Conservation (phyloP, 1,140 invertebrate genomes). For the Caenorhabditis remanei region DNA sequence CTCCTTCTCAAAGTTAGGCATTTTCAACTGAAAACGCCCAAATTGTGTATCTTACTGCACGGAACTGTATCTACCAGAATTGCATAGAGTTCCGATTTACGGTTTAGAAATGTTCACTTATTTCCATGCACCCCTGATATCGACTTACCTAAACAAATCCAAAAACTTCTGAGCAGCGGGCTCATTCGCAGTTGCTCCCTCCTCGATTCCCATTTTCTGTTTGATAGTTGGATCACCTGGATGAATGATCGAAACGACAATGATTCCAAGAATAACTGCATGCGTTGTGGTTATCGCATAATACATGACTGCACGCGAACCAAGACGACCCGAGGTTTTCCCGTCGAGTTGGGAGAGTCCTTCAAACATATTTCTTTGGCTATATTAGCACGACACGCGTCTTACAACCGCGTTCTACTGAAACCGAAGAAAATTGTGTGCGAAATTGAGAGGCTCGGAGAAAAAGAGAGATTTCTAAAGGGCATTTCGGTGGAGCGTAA, state of each 20-base stretch:
- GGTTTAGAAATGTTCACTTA: no score
- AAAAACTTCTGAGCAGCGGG: slow-evolving; percentile 91
- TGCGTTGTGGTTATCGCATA: slow-evolving; percentile 80
- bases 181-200: slow-evolving; percentile 79
- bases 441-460: no score
- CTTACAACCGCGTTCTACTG: no score
- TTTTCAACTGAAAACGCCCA: no score
- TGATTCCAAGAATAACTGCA: slow-evolving; percentile 80
- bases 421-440: no score
- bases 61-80: no score
- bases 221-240: slow-evolving; percentile 79
- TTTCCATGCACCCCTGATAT: background rate
- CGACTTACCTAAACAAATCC: slow-evolving; percentile 88
- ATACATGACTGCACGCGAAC: slow-evolving; percentile 79
- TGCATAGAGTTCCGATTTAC: no score
- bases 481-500: no score
- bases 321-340: slow-evolving; percentile 79
- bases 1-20: no score
- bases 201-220: slow-evolving; percentile 69
- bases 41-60: no score
- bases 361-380: slow-evolving; percentile 62
- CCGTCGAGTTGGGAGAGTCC: slow-evolving; percentile 75
- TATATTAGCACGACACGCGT: no score
- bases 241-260: slow-evolving; percentile 79
- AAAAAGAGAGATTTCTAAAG: no score